Evolutionary conservation across 2,113 vertebrate species (phyloP), one percentile per base, ranked within the genome.

Genomic region (Pseudopodoces humilis): DNA sequence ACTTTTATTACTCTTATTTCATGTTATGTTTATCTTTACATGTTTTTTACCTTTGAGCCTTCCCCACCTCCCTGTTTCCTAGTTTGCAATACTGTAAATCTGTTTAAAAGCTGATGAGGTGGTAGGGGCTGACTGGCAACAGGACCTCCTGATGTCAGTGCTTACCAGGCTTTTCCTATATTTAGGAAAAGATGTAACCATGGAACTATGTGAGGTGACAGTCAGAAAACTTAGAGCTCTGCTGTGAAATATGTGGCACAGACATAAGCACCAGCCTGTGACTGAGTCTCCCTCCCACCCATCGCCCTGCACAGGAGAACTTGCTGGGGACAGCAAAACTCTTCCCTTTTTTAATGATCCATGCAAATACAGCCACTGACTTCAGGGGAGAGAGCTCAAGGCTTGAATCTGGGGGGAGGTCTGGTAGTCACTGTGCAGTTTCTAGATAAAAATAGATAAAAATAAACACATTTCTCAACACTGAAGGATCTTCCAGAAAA

Each of bases 101-200:
- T 64, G 58, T 86, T 87, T 46, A 37, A 15, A 71, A 76, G 79
- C 37, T 85, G 83, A 65, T 24, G 82, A 76, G 67, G 90, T 74
- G 90, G 52, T 33, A 58, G 86, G 46, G 71, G 37, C 55, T 83
- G 71, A 65, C 31, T 43, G 43, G 67, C n/a, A 93, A 9, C 44
- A 44, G 84, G 78, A 63, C 8, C 5, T 2, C 52, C 44, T 15
- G 60, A 88, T 5, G 0, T 78, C 69, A 86, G 77, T 0, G 0
- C 37, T 84, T 71, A 88, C 65, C 77, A 59, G 74, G n/a, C 58
- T 94, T 91, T 72, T 86, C 80, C 83, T 81, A 27, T 24, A 37
- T 86, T 94, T 89, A 60, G 60, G 74, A 49, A n/a, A 74, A 90
- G 88, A 65, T 19, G 68, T 70, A 86, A 88, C 59, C 30, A 12